phyloP scores from a whole-genome alignment of 2,113 vertebrate species.

The Pachyramphus minor region DNA sequence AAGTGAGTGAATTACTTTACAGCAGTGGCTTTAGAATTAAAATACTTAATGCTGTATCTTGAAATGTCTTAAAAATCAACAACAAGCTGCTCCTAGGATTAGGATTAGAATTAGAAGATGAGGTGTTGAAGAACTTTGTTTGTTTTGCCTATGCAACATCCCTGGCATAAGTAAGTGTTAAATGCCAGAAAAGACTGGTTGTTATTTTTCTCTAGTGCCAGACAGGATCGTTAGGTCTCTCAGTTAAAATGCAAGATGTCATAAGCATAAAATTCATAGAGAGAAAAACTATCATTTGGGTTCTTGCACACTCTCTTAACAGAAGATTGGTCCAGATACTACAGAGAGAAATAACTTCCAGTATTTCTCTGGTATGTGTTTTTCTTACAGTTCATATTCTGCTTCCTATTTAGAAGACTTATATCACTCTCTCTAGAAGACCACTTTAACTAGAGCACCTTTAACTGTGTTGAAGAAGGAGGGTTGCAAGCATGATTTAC shows the following conservation, averaged over 20 bases:
- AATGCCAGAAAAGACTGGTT: background rate
- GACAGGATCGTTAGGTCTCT: background rate
- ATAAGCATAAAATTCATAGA: background rate
- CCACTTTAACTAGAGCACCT: background rate
- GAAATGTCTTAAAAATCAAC: background rate
- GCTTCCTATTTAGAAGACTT: background rate
- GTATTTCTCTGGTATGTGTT: background rate
- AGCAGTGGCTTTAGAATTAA: background rate
- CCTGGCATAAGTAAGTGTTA: background rate
- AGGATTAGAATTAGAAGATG: background rate
- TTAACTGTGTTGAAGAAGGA: background rate
- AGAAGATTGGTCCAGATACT: background rate
- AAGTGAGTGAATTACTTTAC: background rate
- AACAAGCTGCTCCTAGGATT: background rate
- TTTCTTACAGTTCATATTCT: background rate
- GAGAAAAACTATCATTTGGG: background rate
- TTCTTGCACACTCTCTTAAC: background rate
- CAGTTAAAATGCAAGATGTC: background rate
- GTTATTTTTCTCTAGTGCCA: background rate
- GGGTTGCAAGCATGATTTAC: background rate
- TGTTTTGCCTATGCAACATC: background rate
- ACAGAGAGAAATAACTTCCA: background rate
- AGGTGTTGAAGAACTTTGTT: background rate
- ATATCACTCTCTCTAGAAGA: background rate
- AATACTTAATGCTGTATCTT: background rate